Base-by-base conservation (phyloP, 2,888 invertebrate genomes). In the Proisotoma minuta region DNA sequence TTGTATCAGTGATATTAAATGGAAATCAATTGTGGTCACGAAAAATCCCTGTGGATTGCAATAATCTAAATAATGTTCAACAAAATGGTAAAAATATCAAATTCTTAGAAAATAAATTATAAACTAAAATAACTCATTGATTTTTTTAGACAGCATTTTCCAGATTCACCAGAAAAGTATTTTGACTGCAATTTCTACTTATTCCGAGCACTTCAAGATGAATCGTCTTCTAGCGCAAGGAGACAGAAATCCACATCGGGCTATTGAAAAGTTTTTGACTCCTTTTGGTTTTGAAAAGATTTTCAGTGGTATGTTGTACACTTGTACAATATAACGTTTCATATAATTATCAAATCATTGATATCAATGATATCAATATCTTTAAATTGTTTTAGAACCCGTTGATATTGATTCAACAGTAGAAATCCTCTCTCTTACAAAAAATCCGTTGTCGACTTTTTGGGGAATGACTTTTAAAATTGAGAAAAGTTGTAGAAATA, bases 391-490 rank as follows among this genome's bases (percentile, higher is more conserved):
- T 47, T 3, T 20, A 65, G 65, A 48, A 43, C n/a, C 20, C 28
- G 53, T 51, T 1, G 61, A 63, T 34, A 56, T 57, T 34, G 67
- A 67, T 59, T 60, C 60, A 3, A 26, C 51, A 28, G 28, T 65
- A 4, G 58, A 59, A 18, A 50, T 56, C 39, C 65, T 53, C 24
- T 29, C 57, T 10, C 43, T 56, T 2, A 40, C 52, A 8, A 34
- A 15, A 8, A 34, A 34, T 18, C 57, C 60, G 10, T 56, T 58
- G 4, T 54, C 60, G 15, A 22, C 60, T 10, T 28, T 65, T 8
- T 68, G 68, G 68, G 68, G 64, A 1, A 39, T 50, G 1, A 53
- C 49, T 20, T 29, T 65, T 23, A 57, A 59, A 49, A 34, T 64
- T 3, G 60, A 68, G 60, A 59, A 34, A 20, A 58, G 62, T 34